A percentile compares a stretch with the other conserved stretches of the same genome.
Evolutionary conservation across 2,888 invertebrate species (phyloP).

Genomic region (Acanthosepion lycidas): DNA sequence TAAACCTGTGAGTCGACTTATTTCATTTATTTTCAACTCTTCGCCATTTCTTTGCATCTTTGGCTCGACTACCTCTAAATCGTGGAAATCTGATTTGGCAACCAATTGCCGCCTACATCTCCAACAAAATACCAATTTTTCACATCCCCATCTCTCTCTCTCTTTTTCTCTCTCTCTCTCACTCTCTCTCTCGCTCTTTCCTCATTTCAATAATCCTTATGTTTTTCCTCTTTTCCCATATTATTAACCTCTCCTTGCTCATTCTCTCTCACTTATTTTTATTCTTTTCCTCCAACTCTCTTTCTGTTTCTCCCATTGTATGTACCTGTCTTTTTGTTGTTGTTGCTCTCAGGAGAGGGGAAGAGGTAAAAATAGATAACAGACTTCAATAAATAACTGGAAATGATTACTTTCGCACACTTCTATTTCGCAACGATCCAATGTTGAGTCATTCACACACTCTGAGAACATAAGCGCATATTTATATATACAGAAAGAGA

Average conservation of each 20-base stretch:
- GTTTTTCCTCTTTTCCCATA: background rate
- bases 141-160: background rate
- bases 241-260: background rate
- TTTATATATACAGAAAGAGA: background rate
- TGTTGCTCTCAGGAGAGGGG: background rate
- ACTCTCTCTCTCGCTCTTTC: background rate
- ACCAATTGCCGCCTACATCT: too few species aligned
- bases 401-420: background rate
- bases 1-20: too few species aligned
- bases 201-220: background rate
- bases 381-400: background rate
- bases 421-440: background rate
- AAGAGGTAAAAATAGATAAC: background rate
- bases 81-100: too few species aligned
- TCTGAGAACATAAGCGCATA: background rate
- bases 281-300: too few species aligned
- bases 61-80: too few species aligned
- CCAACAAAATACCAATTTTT: background rate
- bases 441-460: background rate
- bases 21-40: too few species aligned
- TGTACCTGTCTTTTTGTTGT: too few species aligned
- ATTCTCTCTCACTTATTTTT: background rate
- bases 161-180: background rate
- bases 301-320: too few species aligned
- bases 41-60: too few species aligned